Conservation (phyloP, 2,113 vertebrate species). For the Leucopternis melanops region DNA sequence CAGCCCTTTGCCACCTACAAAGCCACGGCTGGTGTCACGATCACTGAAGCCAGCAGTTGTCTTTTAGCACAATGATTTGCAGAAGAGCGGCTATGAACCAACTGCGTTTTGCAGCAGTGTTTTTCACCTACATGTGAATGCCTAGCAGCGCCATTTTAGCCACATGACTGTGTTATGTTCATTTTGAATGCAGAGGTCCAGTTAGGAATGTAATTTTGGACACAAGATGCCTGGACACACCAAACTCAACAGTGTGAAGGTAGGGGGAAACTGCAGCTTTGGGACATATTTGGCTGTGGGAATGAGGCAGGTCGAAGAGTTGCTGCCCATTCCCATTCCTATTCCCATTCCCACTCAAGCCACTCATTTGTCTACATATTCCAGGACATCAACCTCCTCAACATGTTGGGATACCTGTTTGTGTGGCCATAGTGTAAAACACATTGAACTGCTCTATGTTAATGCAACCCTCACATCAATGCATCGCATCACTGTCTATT, state of each 20-base stretch:
- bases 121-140: not conserved
- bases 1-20: not conserved
- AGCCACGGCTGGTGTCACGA: not conserved
- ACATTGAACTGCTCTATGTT: not conserved
- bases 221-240: not conserved
- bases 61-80: not conserved
- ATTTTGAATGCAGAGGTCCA: not conserved
- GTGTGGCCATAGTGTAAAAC: not conserved
- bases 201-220: not conserved
- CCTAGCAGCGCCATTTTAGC: not conserved
- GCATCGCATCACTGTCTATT: not conserved
- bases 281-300: not conserved
- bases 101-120: not conserved
- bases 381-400: not conserved
- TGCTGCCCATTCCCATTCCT: not conserved
- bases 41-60: not conserved
- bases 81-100: not conserved
- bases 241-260: not conserved
- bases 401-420: not conserved
- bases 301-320: not conserved
- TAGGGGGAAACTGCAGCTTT: not conserved
- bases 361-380: not conserved
- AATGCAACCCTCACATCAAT: not conserved
- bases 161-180: not conserved
- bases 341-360: not conserved